Base-by-base conservation (phyloP, 2,797 vertebrate genomes). In the Eremophila alpestris region DNA sequence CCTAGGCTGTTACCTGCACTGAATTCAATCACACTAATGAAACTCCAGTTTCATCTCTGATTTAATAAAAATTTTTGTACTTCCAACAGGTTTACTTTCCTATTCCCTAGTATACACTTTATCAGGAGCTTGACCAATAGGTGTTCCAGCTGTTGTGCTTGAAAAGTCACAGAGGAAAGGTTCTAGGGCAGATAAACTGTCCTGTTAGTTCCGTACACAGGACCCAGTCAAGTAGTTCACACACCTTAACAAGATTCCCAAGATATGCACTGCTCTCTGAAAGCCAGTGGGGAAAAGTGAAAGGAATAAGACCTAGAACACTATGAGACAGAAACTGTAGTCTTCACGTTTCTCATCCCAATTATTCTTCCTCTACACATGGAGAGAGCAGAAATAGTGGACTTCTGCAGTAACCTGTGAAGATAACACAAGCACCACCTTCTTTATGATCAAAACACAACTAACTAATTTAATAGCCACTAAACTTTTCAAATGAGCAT, bases 1-100 rank as follows among this genome's bases (percentile, higher is more conserved):
- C 30, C 48, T 71, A 6, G n/a, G 10, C 13, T 74, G 20, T 38
- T 55, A 79, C 1, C 29, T 49, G 18, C 41, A 56, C 29, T 69
- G 75, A 65, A 36, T 41, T 29, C 4, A 8, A 83, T 4, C 0
- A 4, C 27, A 48, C 19, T 45, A 60, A 48, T 0, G 2, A 77
- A 91, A 83, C 16, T 30, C 23, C 9, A 87, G 10, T 62, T 89
- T 93, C 49, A 77, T 24, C 36, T 49, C 73, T 56, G 32, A 79
- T 76, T 69, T 70, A 80, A 67, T 52, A 32, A 67, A 62, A 82
- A 63, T 34, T 55, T 36, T 0, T 86, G 12, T 58, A 73, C 7
- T 82, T 73, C 55, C 58, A 58, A 59, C 4, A 73, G 5, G 9
- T 62, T 71, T 82, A 54, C 23, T 55, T 48, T 67, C 26, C 23